Conservation (phyloP, 2,888 invertebrate species). For the Himalopsyche tibetana region DNA sequence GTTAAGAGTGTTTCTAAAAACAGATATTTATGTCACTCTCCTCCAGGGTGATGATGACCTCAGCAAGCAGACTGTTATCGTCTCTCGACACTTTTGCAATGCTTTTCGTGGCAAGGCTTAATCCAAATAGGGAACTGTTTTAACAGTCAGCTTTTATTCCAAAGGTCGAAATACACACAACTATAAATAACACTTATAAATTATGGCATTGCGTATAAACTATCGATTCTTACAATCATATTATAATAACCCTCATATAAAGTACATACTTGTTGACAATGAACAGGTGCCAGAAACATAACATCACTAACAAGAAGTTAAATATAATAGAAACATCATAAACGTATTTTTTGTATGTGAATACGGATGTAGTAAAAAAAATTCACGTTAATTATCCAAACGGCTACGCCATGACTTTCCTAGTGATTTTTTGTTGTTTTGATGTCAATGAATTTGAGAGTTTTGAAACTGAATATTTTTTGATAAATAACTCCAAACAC, state of each 20-base stretch:
- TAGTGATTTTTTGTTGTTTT: no score
- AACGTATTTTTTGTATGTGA: no score
- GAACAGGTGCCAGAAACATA: neutral
- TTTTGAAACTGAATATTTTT: no score
- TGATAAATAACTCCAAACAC: no score
- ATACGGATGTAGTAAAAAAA: no score
- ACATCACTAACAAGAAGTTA: no score
- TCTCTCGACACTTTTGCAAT: neutral
- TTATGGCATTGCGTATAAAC: neutral
- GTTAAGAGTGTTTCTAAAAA: neutral
- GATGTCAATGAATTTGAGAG: no score
- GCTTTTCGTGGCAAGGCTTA: conserved; percentile 27
- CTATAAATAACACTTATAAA: neutral
- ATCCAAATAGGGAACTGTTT: conserved; percentile 34
- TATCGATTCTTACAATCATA: neutral
- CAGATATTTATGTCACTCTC: neutral
- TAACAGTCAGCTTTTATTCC: conserved; percentile 1
- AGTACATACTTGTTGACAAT: neutral
- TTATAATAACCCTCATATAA: neutral
- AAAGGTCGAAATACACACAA: neutral
- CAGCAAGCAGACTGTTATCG: neutral
- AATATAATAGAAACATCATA: no score
- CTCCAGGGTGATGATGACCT: neutral
- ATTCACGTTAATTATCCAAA: no score
- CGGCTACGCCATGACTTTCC: no score